Evolutionary conservation across 2,888 invertebrate genomes (phyloP), one percentile per base, ranked within the genome.

Genomic region (Salpingus planirostris): DNA sequence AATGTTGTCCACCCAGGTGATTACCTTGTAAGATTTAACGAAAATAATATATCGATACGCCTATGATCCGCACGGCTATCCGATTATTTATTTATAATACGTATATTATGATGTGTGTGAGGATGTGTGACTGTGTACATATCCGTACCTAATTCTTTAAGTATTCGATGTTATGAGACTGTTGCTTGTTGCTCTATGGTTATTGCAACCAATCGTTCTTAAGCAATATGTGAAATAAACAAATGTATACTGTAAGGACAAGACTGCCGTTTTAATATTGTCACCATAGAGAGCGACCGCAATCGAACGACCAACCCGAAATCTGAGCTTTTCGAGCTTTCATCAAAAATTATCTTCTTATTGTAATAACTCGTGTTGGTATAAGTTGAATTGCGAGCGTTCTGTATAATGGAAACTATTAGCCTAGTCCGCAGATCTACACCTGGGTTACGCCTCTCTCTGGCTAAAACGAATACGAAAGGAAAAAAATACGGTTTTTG

Each of bases 111-210:
- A 46, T 49, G 50, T 52, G 45, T 47, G 49, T 34, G 34, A 43
- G 43, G 29, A 47, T 48, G 50, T 47, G 43, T 47, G 49, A 43
- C 32, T 52, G 50, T 56, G 55, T 43, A 53, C 54, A 52, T n/a
- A n/a, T n/a, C n/a, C n/a, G 49, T 43, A 36, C 34, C 31, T 23
- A n/a, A 41, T 48, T 41, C 27, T 44, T 47, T 57, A 60, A 61
- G 56, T 58, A 62, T 59, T 63, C 55, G 56, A 64, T 64, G 63
- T 64, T 64, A 62, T 54, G 61, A 64, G 62, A 62, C 60, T 63
- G 62, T 61, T 63, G 61, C 62, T 63, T 61, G 57, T 61, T 60
- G 59, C 59, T 43, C 38, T 37, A 33, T n/a, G n/a, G n/a, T n/a
- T n/a, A 38, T 23, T 35, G 46, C 49, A 43, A 50, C 48, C 36